Base-by-base conservation (phyloP, 2,797 vertebrate genomes). In the Sciaenops ocellatus region DNA sequence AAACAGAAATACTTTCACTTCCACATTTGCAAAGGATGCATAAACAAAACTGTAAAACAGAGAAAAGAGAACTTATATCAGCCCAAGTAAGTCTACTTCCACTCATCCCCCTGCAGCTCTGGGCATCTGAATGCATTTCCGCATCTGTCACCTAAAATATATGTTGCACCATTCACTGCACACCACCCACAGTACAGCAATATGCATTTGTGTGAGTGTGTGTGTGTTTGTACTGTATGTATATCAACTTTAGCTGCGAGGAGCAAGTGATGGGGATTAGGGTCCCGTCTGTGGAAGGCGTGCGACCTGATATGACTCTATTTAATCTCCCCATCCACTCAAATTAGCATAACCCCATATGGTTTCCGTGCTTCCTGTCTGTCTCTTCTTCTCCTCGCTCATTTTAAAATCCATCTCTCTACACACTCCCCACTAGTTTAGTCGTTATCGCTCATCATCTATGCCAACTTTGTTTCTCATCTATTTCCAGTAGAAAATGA, bases 271-370 rank as follows among this genome's bases (percentile, higher is more conserved):
- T 6, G 52, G 52, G 75, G 83, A 91, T 90, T 79, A 87, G 60
- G 46, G 72, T 76, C 56, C 69, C 0, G 28, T 86, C 73, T 83
- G 69, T 78, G 69, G 59, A 78, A 89, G 73, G 59, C 82, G 87
- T 69, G 73, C 10, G 61, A 78, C 76, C 83, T 72, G 61, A 89
- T 83, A 79, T 83, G 69, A 70, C 69, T 74, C 55, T 17, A 26
- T 71, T 78, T 85, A 71, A 85, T 87, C 84, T 84, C 71, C 72
- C 65, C 72, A 65, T 87, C 78, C 76, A 44, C 70, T 82, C 22
- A 76, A 79, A 89, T 91, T 76, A 88, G 38, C 85, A 87, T 89
- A 85, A 83, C 71, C 47, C 42, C 47, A 7, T 68, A 16, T 56
- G 48, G 67, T 69, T 65, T 50, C 59, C 71, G 20, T 62, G 57